Base-by-base conservation (phyloP, 2,113 vertebrate genomes). In the Thryonomys swinderianus region DNA sequence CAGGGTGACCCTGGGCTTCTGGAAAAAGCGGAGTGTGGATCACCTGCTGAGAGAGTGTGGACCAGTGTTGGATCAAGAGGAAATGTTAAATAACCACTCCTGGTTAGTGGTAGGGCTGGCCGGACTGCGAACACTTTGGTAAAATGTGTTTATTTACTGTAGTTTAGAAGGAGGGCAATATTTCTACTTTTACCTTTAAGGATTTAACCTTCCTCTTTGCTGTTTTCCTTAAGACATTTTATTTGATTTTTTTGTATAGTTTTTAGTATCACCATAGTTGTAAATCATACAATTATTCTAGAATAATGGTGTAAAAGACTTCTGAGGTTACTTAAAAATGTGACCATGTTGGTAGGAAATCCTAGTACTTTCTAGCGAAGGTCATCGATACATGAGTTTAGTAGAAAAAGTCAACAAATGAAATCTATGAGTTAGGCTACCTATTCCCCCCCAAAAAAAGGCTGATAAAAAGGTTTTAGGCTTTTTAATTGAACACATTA, bases 361-460 rank as follows among this genome's bases (percentile, higher is more conserved):
- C 59, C 61, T 53, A 86, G 5, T 73, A 40, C 61, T 95, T 95
- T 90, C 30, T 85, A 67, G 53, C 79, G 45, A 93, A 57, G 88
- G 81, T 71, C 59, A 57, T 73, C 42, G 55, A n/a, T 51, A 55
- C 2, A 5, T 61, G 9, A 85, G 69, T 76, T 96, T 73, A 81
- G 42, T 59, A 90, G 78, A 66, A 67, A 73, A 81, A 66, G 16
- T 45, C 4, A 90, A 30, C 91, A 23, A 93, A 6, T 7, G 23
- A 32, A 92, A 7, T 6, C 48, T 61, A 20, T 16, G 7, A 88
- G 51, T 53, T 62, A 18, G 64, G 69, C 67, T 76, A 37, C 32
- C 30, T 3, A 7, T 25, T 61, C 12, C 14, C 17, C 5, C 6
- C 1, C 55, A 17, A 17, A 1, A 17, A 53, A 94, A 64, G 34